These are phyloP conservation scores for Bovichtus diacanthus DNA, from an alignment of 2,797 vertebrate genomes.

Conservation along the genomic window DNA sequence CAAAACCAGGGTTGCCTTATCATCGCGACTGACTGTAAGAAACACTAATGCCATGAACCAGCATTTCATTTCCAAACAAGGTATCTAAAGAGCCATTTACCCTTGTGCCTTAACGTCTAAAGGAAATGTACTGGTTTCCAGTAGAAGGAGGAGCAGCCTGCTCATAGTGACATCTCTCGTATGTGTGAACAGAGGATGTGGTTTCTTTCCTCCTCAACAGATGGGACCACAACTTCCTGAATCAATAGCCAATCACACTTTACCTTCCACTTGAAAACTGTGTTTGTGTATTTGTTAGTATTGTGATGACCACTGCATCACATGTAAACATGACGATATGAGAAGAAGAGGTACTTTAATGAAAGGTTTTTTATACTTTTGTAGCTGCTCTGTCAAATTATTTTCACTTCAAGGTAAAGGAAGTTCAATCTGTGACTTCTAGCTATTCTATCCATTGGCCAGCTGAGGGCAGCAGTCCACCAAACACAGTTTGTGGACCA, in stretches of 20 bases:
- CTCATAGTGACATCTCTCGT: neutral
- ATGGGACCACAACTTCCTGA: conserved; percentile 63
- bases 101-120: neutral
- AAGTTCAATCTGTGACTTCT: neutral
- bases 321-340: neutral
- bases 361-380: neutral
- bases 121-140: conserved; percentile 5
- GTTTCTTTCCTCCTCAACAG: conserved; percentile 5
- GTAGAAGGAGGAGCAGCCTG: neutral
- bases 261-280: neutral
- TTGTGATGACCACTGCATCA: neutral
- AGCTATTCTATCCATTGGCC: conserved; percentile 16
- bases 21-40: neutral
- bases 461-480: conserved; percentile 54
- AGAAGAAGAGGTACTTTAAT: neutral
- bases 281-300: neutral
- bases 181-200: conserved; percentile 51
- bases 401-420: neutral
- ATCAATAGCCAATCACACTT: conserved; percentile 37
- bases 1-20: neutral
- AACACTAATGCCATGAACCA: neutral
- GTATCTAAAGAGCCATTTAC: neutral
- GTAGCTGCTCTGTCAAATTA: neutral
- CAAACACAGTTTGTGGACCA: neutral
- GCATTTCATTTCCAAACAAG: neutral